phyloP scores from a whole-genome alignment of 2,888 invertebrate genomes.

The Ormyrus rosae region DNA sequence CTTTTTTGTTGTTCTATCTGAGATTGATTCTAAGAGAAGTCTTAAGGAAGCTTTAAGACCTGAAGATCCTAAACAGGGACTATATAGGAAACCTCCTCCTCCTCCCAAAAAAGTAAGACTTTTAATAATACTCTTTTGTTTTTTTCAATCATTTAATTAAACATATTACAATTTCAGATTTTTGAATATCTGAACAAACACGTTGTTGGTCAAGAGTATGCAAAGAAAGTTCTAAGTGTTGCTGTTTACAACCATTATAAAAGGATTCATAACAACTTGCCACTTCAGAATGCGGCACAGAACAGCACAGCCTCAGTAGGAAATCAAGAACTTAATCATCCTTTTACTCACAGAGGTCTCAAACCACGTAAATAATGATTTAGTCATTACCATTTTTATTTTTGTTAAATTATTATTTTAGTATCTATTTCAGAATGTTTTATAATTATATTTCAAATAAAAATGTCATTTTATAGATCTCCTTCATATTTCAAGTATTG shows the following conservation, averaged over 20 bases:
- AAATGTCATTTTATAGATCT: conserved; percentile 80
- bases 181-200: conserved; percentile 97
- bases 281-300: conserved; percentile 73
- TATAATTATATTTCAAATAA: neutral
- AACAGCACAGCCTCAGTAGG: conserved; percentile 71
- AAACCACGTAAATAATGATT: conserved; percentile 73
- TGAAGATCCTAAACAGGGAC: conserved; percentile 83
- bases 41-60: conserved; percentile 84
- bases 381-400: conserved; percentile 49
- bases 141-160: conserved; percentile 7
- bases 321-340: conserved; percentile 82
- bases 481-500: conserved; percentile 89
- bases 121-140: conserved; percentile 20
- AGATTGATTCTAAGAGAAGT: conserved; percentile 92
- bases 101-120: conserved; percentile 88
- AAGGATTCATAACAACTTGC: conserved; percentile 95
- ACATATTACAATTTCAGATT: conserved; percentile 78
- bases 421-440: neutral
- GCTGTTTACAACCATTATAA: conserved; percentile 99
- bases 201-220: conserved; percentile 97
- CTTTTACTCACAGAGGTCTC: conserved; percentile 84
- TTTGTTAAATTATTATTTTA: conserved; percentile 7
- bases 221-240: conserved; percentile 97
- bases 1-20: conserved; percentile 96
- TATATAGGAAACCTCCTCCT: conserved; percentile 91